A percentile compares a stretch with the other conserved stretches of the same genome.
These are phyloP conservation scores for Lithophane ornitopus DNA, from an alignment of 2,888 invertebrate genomes.

Conservation along the genomic window DNA sequence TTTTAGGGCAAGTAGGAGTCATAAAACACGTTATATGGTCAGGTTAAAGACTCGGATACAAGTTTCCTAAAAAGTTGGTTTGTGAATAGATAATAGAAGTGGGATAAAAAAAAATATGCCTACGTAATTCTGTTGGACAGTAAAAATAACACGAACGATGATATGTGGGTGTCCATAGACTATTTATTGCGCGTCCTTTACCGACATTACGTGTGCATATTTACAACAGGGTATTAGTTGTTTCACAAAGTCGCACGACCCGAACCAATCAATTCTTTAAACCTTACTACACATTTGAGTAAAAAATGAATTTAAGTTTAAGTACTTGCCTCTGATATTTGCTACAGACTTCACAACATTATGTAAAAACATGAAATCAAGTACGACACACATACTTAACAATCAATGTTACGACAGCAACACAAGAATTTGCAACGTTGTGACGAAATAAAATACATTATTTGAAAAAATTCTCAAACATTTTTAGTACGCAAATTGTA, in stretches of 20 bases:
- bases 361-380: constrained; percentile 67
- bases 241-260: constrained; percentile 47
- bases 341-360: constrained; percentile 61
- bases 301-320: constrained; percentile 30
- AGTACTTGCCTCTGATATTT: constrained; percentile 60
- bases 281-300: constrained; percentile 26
- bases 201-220: constrained; percentile 58
- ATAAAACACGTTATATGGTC: constrained; percentile 70
- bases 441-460: constrained; percentile 63
- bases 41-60: constrained; percentile 55
- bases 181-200: constrained; percentile 55
- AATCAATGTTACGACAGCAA: constrained; percentile 60
- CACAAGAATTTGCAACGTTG: constrained; percentile 53
- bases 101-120: constrained; percentile 44
- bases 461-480: constrained; percentile 58
- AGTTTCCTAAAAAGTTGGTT: constrained; percentile 52
- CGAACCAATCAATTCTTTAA: constrained; percentile 40
- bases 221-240: constrained; percentile 51
- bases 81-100: constrained; percentile 53
- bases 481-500: constrained; percentile 45
- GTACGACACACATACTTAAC: constrained; percentile 66
- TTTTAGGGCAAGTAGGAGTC: constrained; percentile 69
- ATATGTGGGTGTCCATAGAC: constrained; percentile 44
- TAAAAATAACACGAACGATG: constrained; percentile 42
- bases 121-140: constrained; percentile 31